These are phyloP conservation scores for Pyrochroa serraticornis DNA, from an alignment of 2,888 invertebrate genomes.

Conservation along the genomic window DNA sequence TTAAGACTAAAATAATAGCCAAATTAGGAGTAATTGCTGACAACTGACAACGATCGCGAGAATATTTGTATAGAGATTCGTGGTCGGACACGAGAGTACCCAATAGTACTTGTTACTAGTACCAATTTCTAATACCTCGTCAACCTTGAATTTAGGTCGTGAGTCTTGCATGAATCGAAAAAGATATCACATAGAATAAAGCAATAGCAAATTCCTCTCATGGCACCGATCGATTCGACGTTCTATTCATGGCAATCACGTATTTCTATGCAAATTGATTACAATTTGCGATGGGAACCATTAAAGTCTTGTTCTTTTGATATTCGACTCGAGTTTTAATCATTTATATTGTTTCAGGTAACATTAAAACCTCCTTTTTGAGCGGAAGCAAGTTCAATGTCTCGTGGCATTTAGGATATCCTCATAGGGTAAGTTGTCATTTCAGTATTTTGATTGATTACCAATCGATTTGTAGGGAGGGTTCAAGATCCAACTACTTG, in stretches of 20 bases:
- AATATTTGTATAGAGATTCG: background rate
- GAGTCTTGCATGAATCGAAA: background rate
- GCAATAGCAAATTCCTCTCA: background rate
- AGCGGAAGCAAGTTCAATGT: constrained; percentile 86
- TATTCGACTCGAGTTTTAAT: background rate
- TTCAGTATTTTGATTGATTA: background rate
- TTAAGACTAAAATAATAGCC: too few relatives aligned
- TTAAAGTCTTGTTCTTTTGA: background rate
- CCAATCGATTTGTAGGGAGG: constrained; percentile 74
- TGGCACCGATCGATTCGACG: background rate
- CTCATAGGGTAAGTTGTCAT: constrained; percentile 75
- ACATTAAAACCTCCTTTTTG: constrained; percentile 77
- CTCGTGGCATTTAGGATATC: constrained; percentile 93
- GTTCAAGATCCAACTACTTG: constrained; percentile 85
- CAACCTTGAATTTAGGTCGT: background rate
- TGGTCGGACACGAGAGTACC: background rate
- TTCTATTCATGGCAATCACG: constrained; percentile 1
- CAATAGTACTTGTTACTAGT: background rate
- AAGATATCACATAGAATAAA: background rate
- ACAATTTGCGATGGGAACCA: constrained; percentile 5
- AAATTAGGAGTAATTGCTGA: too few relatives aligned
- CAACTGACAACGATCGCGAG: too few relatives aligned
- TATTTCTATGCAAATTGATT: constrained; percentile 5
- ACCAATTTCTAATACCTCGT: background rate
- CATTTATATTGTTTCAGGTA: constrained; percentile 65